Base-by-base conservation (phyloP, 2,888 invertebrate species). In the Synanthedon andrenaeformis region DNA sequence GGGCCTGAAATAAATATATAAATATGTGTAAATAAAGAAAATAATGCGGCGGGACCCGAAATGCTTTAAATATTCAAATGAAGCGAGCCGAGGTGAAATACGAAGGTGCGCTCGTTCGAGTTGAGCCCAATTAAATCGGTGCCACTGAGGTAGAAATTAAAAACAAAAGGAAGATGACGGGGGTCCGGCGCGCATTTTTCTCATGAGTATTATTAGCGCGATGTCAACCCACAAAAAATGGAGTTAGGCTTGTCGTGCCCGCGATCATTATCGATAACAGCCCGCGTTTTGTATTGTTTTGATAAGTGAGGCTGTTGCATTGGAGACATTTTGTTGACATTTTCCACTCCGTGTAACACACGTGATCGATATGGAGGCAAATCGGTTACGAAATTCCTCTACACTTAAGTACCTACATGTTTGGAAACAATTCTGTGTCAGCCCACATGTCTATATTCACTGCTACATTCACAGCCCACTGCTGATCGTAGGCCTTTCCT, bases 61-160 rank as follows among this genome's bases (percentile, higher is more conserved):
- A 87, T 84, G 84, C 81, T 85, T 86, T 84, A 85, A 86, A 86
- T 87, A 87, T 87, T 87, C 83, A 87, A 87, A 87, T 87, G 86
- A 86, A 86, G 78, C 82, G 79, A 83, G 82, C 74, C 76, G 82
- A 82, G 80, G 84, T 85, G 84, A 87, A 85, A 85, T 87, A 87
- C 85, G 84, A 77, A 85, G 86, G 86, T 83, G 83, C 85, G 79
- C 83, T 78, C 79, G 83, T 72, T 77, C 82, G 85, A 82, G 81
- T 78, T 82, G 84, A 81, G 84, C 75, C 87, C 87, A 87, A 87
- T 87, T 87, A 86, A 87, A 87, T 84, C 80, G 84, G 82, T 87
- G 87, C 87, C 87, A 87, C 86, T 86, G 87, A 86, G 87, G 86
- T 86, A 85, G 87, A 86, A 87, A 87, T 86, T 86, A 87, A 87